Conservation (phyloP, 2,888 invertebrate species). For the Eupithecia exiguata region DNA sequence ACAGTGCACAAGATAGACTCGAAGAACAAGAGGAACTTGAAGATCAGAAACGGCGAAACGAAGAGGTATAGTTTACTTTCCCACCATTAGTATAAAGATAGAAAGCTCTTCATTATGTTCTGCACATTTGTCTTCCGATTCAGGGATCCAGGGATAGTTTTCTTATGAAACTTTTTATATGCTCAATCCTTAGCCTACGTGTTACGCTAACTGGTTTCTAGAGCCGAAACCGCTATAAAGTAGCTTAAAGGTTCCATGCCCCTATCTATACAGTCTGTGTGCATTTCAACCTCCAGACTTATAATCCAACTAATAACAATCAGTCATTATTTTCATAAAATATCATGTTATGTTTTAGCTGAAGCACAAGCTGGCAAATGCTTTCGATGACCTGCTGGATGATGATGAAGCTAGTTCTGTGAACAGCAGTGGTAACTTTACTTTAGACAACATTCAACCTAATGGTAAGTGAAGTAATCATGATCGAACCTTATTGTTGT, state of each 20-base stretch:
- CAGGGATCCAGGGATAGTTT: background rate
- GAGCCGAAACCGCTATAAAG: background rate
- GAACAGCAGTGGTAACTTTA: slow-evolving; percentile 81
- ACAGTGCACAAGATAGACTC: slow-evolving; percentile 85
- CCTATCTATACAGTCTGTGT: no score
- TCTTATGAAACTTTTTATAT: background rate
- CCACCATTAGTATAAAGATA: background rate
- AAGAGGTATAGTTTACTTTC: slow-evolving; percentile 82
- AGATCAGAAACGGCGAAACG: slow-evolving; percentile 86
- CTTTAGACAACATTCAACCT: slow-evolving; percentile 65
- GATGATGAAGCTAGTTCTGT: slow-evolving; percentile 87
- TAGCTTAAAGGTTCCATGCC: background rate
- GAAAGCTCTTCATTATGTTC: background rate
- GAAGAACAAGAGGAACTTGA: slow-evolving; percentile 88
- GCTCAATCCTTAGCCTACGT: background rate
- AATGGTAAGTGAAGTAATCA: slow-evolving; percentile 61
- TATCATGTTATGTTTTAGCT: slow-evolving; percentile 70
- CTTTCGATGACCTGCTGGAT: slow-evolving; percentile 87
- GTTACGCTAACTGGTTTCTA: background rate
- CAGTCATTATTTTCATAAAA: background rate
- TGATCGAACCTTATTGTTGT: background rate
- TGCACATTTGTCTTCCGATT: background rate
- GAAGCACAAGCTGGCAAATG: slow-evolving; percentile 85
- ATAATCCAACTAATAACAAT: background rate
- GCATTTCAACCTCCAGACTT: background rate